Percentiles rank a stretch among this genome's conserved stretches.
phyloP scores from a whole-genome alignment of 2,888 invertebrate genomes.

The Megaustenia siamemsis region DNA sequence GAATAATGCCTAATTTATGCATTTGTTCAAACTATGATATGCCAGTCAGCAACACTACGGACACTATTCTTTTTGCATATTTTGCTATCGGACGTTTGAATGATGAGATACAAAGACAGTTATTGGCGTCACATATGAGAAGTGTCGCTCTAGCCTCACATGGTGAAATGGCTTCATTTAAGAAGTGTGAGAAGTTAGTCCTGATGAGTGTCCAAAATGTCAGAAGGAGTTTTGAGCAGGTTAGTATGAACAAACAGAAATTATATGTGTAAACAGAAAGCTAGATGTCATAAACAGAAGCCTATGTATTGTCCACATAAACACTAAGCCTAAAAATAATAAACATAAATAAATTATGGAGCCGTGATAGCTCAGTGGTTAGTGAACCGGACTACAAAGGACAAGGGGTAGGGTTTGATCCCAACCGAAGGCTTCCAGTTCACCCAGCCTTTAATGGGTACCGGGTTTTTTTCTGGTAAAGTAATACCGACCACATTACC shows the following conservation, averaged over 20 bases:
- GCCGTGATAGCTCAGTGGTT: too few relatives aligned
- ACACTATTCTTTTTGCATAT: slow-evolving; percentile 64
- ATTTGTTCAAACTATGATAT: slow-evolving; percentile 69
- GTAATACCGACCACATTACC: too few relatives aligned
- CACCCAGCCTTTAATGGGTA: too few relatives aligned
- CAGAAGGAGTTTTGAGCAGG: slow-evolving; percentile 55
- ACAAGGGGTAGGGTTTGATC: too few relatives aligned
- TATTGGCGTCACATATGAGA: slow-evolving; percentile 35
- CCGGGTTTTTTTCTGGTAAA: too few relatives aligned
- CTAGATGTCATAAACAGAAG: too few relatives aligned
- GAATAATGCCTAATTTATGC: slow-evolving; percentile 69
- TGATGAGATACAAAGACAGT: slow-evolving; percentile 66
- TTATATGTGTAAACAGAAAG: too few relatives aligned
- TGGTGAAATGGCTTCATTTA: slow-evolving; percentile 56
- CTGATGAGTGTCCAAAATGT: slow-evolving; percentile 62
- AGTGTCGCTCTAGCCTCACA: not conserved
- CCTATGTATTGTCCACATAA: too few relatives aligned
- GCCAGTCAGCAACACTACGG: slow-evolving; percentile 53
- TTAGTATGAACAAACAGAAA: slow-evolving; percentile 18
- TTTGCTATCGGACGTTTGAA: slow-evolving; percentile 68
- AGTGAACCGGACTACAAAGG: too few relatives aligned
- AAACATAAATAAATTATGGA: too few relatives aligned
- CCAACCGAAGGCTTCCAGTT: too few relatives aligned
- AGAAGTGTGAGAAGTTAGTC: slow-evolving; percentile 61
- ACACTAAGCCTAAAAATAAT: too few relatives aligned